A percentile compares a stretch with the other conserved stretches of the same genome.
Evolutionary conservation across 2,888 invertebrate species (phyloP).

Genomic region (Drosophila hawaiiensis): DNA sequence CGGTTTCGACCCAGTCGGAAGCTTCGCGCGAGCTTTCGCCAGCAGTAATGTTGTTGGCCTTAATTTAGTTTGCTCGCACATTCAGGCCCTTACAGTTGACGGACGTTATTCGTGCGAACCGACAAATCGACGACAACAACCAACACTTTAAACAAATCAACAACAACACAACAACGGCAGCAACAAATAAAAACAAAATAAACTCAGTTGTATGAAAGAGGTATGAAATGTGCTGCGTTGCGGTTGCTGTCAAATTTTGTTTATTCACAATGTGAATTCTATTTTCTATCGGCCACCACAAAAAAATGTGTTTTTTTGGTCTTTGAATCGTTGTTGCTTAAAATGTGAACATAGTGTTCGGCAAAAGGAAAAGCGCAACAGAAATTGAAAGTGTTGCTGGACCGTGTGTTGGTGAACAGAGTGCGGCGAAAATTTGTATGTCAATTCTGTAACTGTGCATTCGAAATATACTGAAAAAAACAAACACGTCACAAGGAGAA

Average conservation of each 20-base stretch:
- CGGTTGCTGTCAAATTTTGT: slow-evolving; percentile 15
- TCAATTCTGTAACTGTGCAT: neutral
- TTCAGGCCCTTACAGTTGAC: slow-evolving; percentile 66
- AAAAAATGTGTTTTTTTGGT: neutral
- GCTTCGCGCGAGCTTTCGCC: slow-evolving; percentile 65
- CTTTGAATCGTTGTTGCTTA: neutral
- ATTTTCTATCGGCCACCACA: neutral
- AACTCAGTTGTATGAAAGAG: slow-evolving; percentile 22
- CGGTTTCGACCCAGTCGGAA: slow-evolving; percentile 61
- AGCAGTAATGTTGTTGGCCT: slow-evolving; percentile 69
- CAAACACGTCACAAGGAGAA: neutral
- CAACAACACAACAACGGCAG: slow-evolving; percentile 7
- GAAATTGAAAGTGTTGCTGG: slow-evolving; percentile 33
- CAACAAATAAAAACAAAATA: neutral
- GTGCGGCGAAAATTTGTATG: neutral
- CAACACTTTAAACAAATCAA: slow-evolving; percentile 10
- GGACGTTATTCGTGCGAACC: slow-evolving; percentile 28
- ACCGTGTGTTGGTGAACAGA: slow-evolving; percentile 6
- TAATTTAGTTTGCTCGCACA: slow-evolving; percentile 73
- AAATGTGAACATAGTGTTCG: neutral
- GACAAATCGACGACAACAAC: slow-evolving; percentile 17
- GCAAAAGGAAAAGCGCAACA: slow-evolving; percentile 7
- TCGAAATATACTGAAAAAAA: slow-evolving; percentile 21
- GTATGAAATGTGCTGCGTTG: slow-evolving; percentile 23
- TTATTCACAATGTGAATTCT: neutral